Conservation (phyloP, 2,797 vertebrate species). For the Neosilurus mollespiculum region DNA sequence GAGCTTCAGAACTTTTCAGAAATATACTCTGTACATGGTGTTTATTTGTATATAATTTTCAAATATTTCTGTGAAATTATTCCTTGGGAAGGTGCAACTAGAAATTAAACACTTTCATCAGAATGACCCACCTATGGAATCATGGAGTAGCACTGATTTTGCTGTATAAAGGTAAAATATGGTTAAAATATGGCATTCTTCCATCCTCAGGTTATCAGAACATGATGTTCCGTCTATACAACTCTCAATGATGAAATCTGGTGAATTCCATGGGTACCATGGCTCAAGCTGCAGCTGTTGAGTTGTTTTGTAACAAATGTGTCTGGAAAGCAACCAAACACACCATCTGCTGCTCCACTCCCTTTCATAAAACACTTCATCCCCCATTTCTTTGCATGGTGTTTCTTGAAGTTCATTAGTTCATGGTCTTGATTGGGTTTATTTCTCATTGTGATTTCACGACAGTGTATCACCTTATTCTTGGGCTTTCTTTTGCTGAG, state of each 20-base stretch:
- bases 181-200: background rate
- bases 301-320: constrained; percentile 67
- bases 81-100: too few relatives aligned
- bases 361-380: constrained; percentile 36
- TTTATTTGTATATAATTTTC: too few relatives aligned
- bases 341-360: constrained; percentile 61
- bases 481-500: constrained; percentile 3
- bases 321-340: constrained; percentile 59
- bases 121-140: background rate
- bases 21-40: too few relatives aligned
- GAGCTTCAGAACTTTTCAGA: too few relatives aligned
- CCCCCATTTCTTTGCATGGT: constrained; percentile 15
- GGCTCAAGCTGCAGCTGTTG: constrained; percentile 66
- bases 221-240: constrained; percentile 34
- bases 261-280: constrained; percentile 39
- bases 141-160: background rate
- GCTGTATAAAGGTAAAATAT: background rate
- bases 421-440: constrained; percentile 27
- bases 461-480: constrained; percentile 13
- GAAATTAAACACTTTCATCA: too few relatives aligned
- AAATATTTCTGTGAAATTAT: too few relatives aligned
- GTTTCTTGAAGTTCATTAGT: constrained; percentile 38
- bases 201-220: background rate
- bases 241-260: constrained; percentile 22
- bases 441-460: background rate